Conservation (phyloP, 2,888 invertebrate genomes). For the Phalera bucephala region DNA sequence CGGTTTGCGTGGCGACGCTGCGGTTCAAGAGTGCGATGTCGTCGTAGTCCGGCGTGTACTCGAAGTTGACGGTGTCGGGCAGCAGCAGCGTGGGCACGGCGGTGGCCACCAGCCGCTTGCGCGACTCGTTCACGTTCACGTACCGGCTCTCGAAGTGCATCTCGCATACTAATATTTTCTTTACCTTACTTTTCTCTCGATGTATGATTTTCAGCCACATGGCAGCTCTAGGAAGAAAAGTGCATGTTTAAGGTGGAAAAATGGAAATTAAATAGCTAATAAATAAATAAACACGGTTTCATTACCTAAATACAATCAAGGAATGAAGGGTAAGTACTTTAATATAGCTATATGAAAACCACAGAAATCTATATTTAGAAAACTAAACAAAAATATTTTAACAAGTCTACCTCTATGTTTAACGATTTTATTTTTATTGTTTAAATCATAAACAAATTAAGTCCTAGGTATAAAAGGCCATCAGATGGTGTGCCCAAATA, state of each 20-base stretch:
- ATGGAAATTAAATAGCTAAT: too few species aligned
- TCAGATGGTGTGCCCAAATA: too few species aligned
- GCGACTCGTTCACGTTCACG: slow-evolving; percentile 8
- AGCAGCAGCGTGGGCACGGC: slow-evolving; percentile 30
- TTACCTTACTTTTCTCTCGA: slow-evolving; percentile 2
- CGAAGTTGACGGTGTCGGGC: slow-evolving; percentile 8
- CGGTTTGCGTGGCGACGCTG: not conserved
- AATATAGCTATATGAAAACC: too few species aligned
- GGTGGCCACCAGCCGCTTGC: slow-evolving; percentile 20
- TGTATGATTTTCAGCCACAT: slow-evolving; percentile 15
- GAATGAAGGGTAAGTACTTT: too few species aligned
- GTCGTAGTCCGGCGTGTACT: not conserved
- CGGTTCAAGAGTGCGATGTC: not conserved
- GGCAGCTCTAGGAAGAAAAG: slow-evolving; percentile 9
- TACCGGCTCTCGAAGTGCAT: slow-evolving; percentile 21
- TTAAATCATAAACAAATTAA: too few species aligned
- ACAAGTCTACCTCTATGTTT: too few species aligned
- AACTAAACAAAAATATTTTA: too few species aligned
- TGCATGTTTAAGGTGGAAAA: not conserved
- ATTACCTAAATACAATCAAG: too few species aligned
- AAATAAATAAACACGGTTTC: too few species aligned
- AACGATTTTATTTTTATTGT: too few species aligned
- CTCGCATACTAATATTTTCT: slow-evolving; percentile 21
- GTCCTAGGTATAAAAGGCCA: too few species aligned
- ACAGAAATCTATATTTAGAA: too few species aligned